Base-by-base conservation (phyloP, 2,113 vertebrate species). In the Argyrosomus japonicus region DNA sequence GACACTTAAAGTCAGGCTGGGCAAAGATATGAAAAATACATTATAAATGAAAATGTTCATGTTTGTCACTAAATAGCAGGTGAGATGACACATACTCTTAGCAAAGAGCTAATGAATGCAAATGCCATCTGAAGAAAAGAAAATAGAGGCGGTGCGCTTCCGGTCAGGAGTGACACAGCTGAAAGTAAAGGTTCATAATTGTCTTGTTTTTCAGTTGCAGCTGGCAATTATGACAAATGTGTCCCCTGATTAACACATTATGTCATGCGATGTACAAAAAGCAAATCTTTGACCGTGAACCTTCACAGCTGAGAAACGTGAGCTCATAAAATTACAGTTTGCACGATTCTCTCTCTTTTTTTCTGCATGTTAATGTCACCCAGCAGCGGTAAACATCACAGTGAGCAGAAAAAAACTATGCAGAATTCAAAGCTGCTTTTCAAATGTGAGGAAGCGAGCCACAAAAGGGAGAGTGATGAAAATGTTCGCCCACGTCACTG, bases 381-480 rank as follows among this genome's bases (percentile, higher is more conserved):
- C 58, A 47, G 61, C 47, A 50, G 27, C 36, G 36, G 19, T 27
- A 69, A 47, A 77, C 62, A 71, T 64, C 17, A 36, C 47, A 25
- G 25, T 2, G 32, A 72, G 63, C 57, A 23, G 12, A 53, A 45
- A 29, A 40, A 40, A 21, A 40, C 64, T 58, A n/a, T 53, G 18
- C 5, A 2, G 40, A 23, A 73, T 65, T 81, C 48, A 77, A 54
- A 84, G 40, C 21, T 25, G 36, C 50, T 74, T 88, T 83, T 63
- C 19, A 58, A 53, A 68, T 0, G 2, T 1, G 10, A 80, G 57
- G 53, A 65, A 58, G 68, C 14, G 36, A 3, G 6, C 32, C 32
- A 81, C 78, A 87, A 81, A 36, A 91, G 11, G 50, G 25, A 69
- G 17, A 40, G 77, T n/a, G 75, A 86, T 79, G 74, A 81, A 47